Evolutionary conservation across 2,888 invertebrate species (phyloP).

Genomic region (Gibbula magus): DNA sequence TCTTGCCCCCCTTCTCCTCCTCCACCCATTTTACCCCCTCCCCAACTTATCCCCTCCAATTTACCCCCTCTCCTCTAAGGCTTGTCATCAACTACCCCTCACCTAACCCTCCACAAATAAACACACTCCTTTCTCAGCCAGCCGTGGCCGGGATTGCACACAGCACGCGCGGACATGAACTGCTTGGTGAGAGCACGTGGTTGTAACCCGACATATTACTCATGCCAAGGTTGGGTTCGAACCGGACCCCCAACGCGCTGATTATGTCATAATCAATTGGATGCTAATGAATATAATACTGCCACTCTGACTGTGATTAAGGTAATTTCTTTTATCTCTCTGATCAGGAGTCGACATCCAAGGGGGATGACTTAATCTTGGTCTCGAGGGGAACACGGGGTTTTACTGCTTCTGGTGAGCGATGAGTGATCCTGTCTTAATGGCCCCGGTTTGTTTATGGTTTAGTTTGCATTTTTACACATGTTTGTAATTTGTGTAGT

Average conservation of each 20-base stretch:
- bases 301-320: slow-evolving; percentile 4
- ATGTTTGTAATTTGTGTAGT: slow-evolving; percentile 14
- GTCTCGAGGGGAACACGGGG: neutral
- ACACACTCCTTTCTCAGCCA: neutral
- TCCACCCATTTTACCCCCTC: neutral
- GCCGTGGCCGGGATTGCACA: neutral
- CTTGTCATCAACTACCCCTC: neutral
- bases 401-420: neutral
- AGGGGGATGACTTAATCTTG: slow-evolving; percentile 17
- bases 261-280: slow-evolving; percentile 17
- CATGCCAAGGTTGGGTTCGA: neutral
- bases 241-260: neutral
- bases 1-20: neutral
- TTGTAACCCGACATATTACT: neutral
- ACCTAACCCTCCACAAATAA: neutral
- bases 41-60: neutral
- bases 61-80: neutral
- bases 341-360: neutral
- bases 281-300: slow-evolving; percentile 6
- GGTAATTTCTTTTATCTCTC: slow-evolving; percentile 9
- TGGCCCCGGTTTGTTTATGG: slow-evolving; percentile 17
- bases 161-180: slow-evolving; percentile 14
- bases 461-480: slow-evolving; percentile 15
- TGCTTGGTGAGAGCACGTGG: neutral
- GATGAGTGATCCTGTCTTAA: slow-evolving; percentile 1